phyloP scores from a whole-genome alignment of 2,113 vertebrate species.

The Marmota flaviventris region DNA sequence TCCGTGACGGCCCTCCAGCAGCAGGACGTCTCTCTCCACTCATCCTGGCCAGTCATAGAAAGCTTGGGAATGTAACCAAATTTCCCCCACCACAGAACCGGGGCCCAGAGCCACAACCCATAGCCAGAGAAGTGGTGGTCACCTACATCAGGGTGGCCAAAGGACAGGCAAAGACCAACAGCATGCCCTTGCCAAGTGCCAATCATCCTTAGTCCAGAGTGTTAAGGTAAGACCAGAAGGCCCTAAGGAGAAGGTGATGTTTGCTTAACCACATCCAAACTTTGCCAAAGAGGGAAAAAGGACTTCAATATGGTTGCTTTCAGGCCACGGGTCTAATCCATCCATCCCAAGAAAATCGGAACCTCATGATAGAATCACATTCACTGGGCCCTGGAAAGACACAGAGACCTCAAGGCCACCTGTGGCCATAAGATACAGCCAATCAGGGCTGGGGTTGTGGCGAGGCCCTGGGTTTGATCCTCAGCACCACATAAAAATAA shows the following conservation, averaged over 20 bases:
- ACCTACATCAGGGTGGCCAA: background rate
- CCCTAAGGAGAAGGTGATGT: background rate
- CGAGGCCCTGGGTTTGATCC: no score
- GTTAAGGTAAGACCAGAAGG: background rate
- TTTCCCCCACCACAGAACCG: background rate
- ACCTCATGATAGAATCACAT: background rate
- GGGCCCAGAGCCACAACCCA: background rate
- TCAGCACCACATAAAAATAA: no score
- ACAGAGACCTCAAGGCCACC: background rate
- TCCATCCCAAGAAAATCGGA: background rate
- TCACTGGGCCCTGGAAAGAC: background rate
- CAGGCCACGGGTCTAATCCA: background rate
- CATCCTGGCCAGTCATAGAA: background rate
- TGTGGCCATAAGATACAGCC: background rate
- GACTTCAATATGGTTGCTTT: background rate
- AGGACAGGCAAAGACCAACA: background rate
- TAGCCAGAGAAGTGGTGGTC: background rate
- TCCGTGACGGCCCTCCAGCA: background rate
- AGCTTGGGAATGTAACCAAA: background rate
- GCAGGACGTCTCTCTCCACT: background rate
- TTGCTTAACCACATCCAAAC: background rate
- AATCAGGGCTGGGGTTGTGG: background rate
- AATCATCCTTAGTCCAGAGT: background rate
- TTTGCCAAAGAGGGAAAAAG: background rate
- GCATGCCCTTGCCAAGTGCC: background rate